Evolutionary conservation across 2,888 invertebrate genomes (phyloP).

Genomic region (Hylaea fasciaria): DNA sequence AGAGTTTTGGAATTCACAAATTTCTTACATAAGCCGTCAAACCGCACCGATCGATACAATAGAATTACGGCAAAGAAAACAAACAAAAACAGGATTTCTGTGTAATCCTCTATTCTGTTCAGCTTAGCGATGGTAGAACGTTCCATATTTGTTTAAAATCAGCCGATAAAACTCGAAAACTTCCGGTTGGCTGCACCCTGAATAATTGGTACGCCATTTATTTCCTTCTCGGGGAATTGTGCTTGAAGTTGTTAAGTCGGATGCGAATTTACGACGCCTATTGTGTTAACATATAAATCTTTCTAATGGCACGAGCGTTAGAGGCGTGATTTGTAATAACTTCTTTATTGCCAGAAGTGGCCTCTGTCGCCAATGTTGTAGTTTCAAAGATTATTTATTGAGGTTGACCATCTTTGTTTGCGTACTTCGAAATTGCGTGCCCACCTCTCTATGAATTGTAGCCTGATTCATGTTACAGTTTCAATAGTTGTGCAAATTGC

Average conservation of each 20-base stretch:
- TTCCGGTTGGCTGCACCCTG: constrained; percentile 76
- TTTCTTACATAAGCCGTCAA: constrained; percentile 37
- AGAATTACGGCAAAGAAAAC: constrained; percentile 78
- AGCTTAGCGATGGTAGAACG: constrained; percentile 70
- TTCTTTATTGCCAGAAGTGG: constrained; percentile 58
- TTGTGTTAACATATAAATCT: constrained; percentile 78
- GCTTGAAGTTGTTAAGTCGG: constrained; percentile 67
- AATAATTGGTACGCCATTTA: constrained; percentile 80
- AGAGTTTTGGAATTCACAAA: constrained; percentile 28
- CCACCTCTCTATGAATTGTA: constrained; percentile 5
- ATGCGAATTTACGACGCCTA: constrained; percentile 72
- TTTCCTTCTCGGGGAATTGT: constrained; percentile 71
- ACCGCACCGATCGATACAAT: constrained; percentile 58
- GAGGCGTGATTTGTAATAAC: constrained; percentile 67
- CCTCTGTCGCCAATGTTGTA: constrained; percentile 62
- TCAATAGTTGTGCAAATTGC: constrained; percentile 36
- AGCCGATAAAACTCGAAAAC: constrained; percentile 75
- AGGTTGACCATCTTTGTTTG: constrained; percentile 47
- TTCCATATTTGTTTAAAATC: constrained; percentile 80
- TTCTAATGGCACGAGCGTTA: constrained; percentile 73
- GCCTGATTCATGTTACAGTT: constrained; percentile 12
- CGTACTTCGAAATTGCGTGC: constrained; percentile 22
- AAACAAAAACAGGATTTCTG: constrained; percentile 83
- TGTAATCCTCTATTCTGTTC: constrained; percentile 77
- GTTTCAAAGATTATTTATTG: constrained; percentile 50